phyloP scores from a whole-genome alignment of 2,888 invertebrate genomes.

The Prosopocoilus inquinatus region DNA sequence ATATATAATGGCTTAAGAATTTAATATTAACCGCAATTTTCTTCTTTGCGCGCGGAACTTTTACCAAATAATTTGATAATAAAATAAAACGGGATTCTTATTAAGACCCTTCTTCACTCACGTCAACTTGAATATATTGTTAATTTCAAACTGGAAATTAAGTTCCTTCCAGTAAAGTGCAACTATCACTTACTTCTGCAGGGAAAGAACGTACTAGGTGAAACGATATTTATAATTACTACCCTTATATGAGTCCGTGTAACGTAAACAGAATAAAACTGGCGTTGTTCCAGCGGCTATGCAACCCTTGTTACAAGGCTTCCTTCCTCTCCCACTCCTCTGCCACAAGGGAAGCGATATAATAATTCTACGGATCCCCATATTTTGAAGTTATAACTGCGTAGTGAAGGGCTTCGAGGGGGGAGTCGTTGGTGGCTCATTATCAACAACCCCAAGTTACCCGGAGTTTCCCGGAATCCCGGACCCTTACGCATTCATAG shows the following conservation, averaged over 20 bases:
- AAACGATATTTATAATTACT: no score
- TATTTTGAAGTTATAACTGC: slow-evolving; percentile 44
- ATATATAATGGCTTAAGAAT: slow-evolving; percentile 44
- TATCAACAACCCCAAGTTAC: slow-evolving; percentile 40
- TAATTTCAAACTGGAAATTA: no score
- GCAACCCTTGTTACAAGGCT: slow-evolving; percentile 34
- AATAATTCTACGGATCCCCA: slow-evolving; percentile 42
- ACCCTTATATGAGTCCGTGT: no score
- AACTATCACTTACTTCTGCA: no score
- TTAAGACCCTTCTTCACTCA: no score
- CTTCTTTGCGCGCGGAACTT: slow-evolving; percentile 14
- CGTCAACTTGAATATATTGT: no score
- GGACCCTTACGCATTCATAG: slow-evolving; percentile 33
- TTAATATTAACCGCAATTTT: slow-evolving; percentile 32
- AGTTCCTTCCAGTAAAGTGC: no score
- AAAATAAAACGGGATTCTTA: no score
- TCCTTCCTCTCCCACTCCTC: slow-evolving; percentile 12
- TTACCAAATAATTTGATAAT: no score
- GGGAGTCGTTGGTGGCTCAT: slow-evolving; percentile 42
- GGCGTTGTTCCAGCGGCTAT: slow-evolving; percentile 33
- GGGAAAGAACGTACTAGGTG: no score
- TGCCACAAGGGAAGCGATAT: slow-evolving; percentile 30
- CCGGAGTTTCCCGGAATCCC: slow-evolving; percentile 38
- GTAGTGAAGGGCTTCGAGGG: slow-evolving; percentile 31
- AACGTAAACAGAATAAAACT: neutral